Evolutionary conservation across 1,140 invertebrate species (phyloP), one percentile per base, ranked within the genome.

Genomic region (Diabrotica undecimpunctata): DNA sequence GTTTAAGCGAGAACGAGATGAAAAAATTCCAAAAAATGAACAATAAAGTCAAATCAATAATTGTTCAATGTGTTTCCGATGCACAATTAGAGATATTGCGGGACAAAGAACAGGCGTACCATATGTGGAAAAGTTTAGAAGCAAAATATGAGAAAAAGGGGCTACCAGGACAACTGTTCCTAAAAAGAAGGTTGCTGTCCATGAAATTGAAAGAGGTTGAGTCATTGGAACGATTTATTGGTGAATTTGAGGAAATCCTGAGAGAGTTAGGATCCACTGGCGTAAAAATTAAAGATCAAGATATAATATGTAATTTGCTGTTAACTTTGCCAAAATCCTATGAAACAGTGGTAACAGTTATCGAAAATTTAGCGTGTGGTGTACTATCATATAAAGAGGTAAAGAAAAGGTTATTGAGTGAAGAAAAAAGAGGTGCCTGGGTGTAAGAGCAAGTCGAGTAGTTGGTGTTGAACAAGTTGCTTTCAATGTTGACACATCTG

Each of bases 181-280:
- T 68, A 60, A 65, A 66, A 37, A 65, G n/a, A n/a, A n/a, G n/a
- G n/a, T n/a, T n/a, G n/a, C n/a, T n/a, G n/a, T n/a, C n/a, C n/a
- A n/a, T n/a, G n/a, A n/a, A n/a, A n/a, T n/a, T 68, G 13, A 63
- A 68, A 51, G 69, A 70, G 64, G 53, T 51, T 54, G 54, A 70
- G 10, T 56, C 37, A 6, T 53, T 69, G 5, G 61, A 69, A 50
- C 63, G 62, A 58, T 64, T 62, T 51, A 62, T 70, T 38, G 38
- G 14, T 2, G 36, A 69, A 55, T 69, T 69, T 60, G 68, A 69
- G 12, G 59, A 70, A 58, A 62, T 62, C n/a, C 9, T 67, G 14
- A 67, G 68, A 50, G 53, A 70, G 46, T 56, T 70, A 35, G 68
- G 62, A 55, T 13, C 58, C 41, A 59, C 58, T 50, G 66, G 56